Base-by-base conservation (phyloP, 2,888 invertebrate genomes). In the Xanthia icteritia region DNA sequence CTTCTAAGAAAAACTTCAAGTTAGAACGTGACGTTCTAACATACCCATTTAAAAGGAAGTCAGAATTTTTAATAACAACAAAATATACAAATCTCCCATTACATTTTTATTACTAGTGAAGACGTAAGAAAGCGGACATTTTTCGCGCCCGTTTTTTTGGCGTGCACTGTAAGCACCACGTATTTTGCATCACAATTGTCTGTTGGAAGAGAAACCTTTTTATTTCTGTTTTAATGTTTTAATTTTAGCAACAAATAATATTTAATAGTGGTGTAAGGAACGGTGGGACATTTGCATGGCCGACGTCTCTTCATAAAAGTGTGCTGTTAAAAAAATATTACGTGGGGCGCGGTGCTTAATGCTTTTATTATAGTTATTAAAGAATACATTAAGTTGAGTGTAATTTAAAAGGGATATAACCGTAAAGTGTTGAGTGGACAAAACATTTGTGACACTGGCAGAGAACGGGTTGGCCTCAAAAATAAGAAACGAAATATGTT, bases 201-300 rank as follows among this genome's bases (percentile, higher is more conserved):
- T 93, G 92, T 88, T 88, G 88, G 69, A 89, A 86, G 84, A 87
- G 86, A 89, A 89, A 89, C 90, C 91, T 92, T 91, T 91, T 90
- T 91, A 92, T 85, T 93, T 92, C 91, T 90, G 92, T 92, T 92
- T 92, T 92, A 93, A 93, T 94, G 91, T 96, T 95, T 96, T 95
- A 96, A 96, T 96, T 96, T 94, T 91, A 92, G 91, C 94, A 92
- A 95, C 95, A 95, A 95, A 95, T 95, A 95, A 94, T 92, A 90
- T 93, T 94, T 94, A 94, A 94, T 93, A 94, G 94, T 93, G 91
- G 92, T 90, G 91, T 94, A 94, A 94, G 94, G 92, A 91, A 92
- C 92, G 92, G 90, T 89, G 85, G 91, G 81, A 82, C 86, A 94
- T 95, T 95, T 95, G 95, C 95, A 95, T 93, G 92, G 92, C 69